Conservation (phyloP, 2,888 invertebrate genomes). For the Ophion ellenae region DNA sequence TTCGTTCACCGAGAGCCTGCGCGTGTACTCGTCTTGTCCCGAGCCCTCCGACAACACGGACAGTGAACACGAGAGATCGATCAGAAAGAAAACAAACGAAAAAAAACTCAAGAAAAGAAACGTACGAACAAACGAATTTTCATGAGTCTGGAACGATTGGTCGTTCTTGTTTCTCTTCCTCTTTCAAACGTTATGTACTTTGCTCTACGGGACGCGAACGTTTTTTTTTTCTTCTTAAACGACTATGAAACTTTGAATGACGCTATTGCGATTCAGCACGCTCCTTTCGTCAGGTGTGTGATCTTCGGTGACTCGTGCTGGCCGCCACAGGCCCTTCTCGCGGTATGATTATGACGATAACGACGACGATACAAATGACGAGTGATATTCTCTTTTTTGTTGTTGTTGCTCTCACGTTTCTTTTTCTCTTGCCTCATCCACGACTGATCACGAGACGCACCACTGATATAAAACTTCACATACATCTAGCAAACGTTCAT, state of each 20-base stretch:
- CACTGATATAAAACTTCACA: slow-evolving; percentile 83
- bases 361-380: slow-evolving; percentile 69
- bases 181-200: slow-evolving; percentile 48
- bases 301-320: slow-evolving; percentile 65
- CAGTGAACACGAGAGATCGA: slow-evolving; percentile 77
- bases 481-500: slow-evolving; percentile 79
- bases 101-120: slow-evolving; percentile 60
- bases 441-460: slow-evolving; percentile 77
- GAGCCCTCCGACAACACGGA: slow-evolving; percentile 28
- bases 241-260: slow-evolving; percentile 56
- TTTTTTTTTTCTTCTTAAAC: slow-evolving; percentile 35
- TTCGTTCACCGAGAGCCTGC: slow-evolving; percentile 51
- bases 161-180: slow-evolving; percentile 38
- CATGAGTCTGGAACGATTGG: slow-evolving; percentile 67
- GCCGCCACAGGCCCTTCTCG: slow-evolving; percentile 45
- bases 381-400: slow-evolving; percentile 31
- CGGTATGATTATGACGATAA: slow-evolving; percentile 53
- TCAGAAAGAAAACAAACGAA: slow-evolving; percentile 70
- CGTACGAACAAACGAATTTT: slow-evolving; percentile 30
- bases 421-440: slow-evolving; percentile 61
- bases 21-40: background rate
- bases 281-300: slow-evolving; percentile 33
- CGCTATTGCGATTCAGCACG: slow-evolving; percentile 52
- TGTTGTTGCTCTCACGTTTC: background rate
- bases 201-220: slow-evolving; percentile 65